Base-by-base conservation (phyloP, 2,113 vertebrate species). In the Coracopsis vasa region DNA sequence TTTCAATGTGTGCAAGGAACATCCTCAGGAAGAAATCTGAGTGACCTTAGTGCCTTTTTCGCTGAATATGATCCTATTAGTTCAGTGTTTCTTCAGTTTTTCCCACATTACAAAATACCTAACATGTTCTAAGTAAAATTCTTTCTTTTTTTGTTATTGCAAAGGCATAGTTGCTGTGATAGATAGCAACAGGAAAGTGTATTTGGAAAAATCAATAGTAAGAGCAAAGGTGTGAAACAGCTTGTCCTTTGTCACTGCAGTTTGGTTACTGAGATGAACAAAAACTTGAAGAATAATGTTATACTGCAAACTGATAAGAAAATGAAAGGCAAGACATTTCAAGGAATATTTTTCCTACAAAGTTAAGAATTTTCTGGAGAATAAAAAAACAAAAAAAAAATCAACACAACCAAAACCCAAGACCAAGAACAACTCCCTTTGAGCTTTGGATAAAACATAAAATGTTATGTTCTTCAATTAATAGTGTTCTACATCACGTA, bases 171-270 rank as follows among this genome's bases (percentile, higher is more conserved):
- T 24, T 79, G 35, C 53, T 69, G 13, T 70, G 67, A 93, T 66
- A 90, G 88, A 67, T 50, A 88, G 62, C 29, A 91, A 77, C 58
- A 86, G 44, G 71, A 64, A 65, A 86, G 24, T 48, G 33, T 44
- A 82, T 77, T 93, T 83, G 44, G 79, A 90, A 85, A 92, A 93
- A 92, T 95, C 90, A 79, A 71, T 92, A 66, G 45, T 50, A 90
- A 27, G 44, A 95, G 56, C 61, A 95, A 85, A 87, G 65, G 78
- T 91, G 70, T 84, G 84, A 94, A 90, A 92, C 56, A 94, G 24
- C 44, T 86, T 4, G 4, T 88, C 74, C 62, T 90, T 95, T 82
- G 66, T 82, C 74, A 85, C 62, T 87, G 78, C 23, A 21, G 90
- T 54, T 74, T 67, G 35, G 65, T 79, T 81, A 64, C 61, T 10